Base-by-base conservation (phyloP, 2,113 vertebrate species). In the Hylia prasina region DNA sequence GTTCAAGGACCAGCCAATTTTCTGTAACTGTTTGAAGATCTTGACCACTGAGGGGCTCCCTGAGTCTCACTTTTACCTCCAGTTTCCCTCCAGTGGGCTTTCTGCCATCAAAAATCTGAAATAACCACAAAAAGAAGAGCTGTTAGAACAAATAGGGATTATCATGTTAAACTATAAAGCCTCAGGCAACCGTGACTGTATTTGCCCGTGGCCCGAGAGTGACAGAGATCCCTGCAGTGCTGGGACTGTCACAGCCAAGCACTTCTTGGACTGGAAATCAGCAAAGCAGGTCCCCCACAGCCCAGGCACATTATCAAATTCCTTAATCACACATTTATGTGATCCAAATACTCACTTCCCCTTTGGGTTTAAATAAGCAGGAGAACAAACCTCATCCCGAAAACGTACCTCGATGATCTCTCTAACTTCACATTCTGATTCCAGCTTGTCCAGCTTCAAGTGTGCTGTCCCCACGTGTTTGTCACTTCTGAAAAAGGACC, bases 401-500 rank as follows among this genome's bases (percentile, higher is more conserved):
- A 44, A 70, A 53, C 81, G 33, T 97, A 99, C 99, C 99, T 99
- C 99, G 0, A 99, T 97, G 37, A 99, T 99, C 95, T 99, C 99
- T 95, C 99, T 98, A 92, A 99, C 98, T 97, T 99, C 99, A 86
- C 99, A 99, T 95, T 99, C 98, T 0, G 97, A 97, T 96, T 99
- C 99, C 97, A 99, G 98, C 82, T 98, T 99, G 18, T 99, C 99
- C 97, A 99, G 97, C 96, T 99, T 99, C 79, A 99, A 87, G 15
- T 98, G 98, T 27, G 99, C 99, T 33, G 98, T 98, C 81, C 99
- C 99, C 20, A 99, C 98, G 0, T 99, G 98, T 97, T 99, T 99
- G 97, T 99, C 99, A 60, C 99, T 99, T 96, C 99, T 98, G 93
- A 99, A 98, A 97, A 99, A 99, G 53, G 99, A 99, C 42, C 99